Conservation (phyloP, 2,113 vertebrate genomes). For the Mionectes macconnelli region DNA sequence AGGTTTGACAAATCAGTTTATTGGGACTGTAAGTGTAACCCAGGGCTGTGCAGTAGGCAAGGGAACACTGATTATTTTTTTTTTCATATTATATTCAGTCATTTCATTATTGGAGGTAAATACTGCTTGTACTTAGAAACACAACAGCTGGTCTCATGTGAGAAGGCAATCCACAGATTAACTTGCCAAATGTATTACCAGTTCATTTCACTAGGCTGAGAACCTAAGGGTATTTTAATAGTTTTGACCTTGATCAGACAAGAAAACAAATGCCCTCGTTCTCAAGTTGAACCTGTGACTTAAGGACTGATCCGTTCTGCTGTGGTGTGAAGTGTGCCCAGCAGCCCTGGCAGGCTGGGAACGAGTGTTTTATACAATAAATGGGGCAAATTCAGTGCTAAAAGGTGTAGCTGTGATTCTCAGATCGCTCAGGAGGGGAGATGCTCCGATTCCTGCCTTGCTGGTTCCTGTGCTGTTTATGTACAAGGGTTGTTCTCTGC, state of each 20-base stretch:
- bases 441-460: background rate
- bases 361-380: rapidly evolving
- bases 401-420: background rate
- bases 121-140: conserved; percentile 58
- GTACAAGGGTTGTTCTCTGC: background rate
- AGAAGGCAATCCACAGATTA: conserved; percentile 75
- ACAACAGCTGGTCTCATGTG: conserved; percentile 66
- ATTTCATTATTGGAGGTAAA: conserved; percentile 72
- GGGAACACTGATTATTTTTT: conserved; percentile 38
- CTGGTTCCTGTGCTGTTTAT: background rate
- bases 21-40: conserved; percentile 74
- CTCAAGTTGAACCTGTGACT: conserved; percentile 44
- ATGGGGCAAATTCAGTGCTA: too few species aligned
- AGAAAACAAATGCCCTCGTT: conserved; percentile 51
- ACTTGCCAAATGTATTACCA: conserved; percentile 69
- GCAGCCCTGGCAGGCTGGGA: background rate
- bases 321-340: background rate
- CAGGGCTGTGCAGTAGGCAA: conserved; percentile 62
- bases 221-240: conserved; percentile 67
- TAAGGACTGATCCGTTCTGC: background rate
- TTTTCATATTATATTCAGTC: conserved; percentile 58
- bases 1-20: conserved; percentile 83
- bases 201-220: conserved; percentile 66
- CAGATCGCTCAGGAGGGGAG: background rate
- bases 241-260: conserved; percentile 70